Base-by-base conservation (phyloP, 2,888 invertebrate species). In the Acronicta alni region DNA sequence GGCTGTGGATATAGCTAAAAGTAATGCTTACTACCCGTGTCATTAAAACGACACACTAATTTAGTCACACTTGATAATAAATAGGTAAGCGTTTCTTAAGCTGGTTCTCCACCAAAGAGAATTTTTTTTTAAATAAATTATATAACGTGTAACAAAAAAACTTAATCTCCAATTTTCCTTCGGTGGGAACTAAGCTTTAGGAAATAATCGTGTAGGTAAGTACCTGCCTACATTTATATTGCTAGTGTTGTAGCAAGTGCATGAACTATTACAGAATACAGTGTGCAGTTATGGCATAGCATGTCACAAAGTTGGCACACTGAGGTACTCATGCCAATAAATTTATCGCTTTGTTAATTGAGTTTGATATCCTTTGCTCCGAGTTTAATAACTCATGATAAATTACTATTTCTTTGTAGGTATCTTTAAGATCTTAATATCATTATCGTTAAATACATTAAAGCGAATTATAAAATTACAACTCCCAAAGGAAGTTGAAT, bases 341-440 rank as follows among this genome's bases (percentile, higher is more conserved):
- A 74, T 74, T 74, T 74, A 74, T 67, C 48, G 52, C 63, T 67
- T 65, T 57, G 74, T 74, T 74, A 74, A 74, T 74, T 71, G 67
- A 63, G 71, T 68, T 61, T 71, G 74, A 66, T 68, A 66, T 66
- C 47, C 48, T 62, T 67, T 64, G 56, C 59, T 73, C 48, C 38
- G 32, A 57, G 58, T 58, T 59, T 53, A 59, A 61, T 57, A 67
- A 57, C 32, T 53, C 57, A 56, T 30, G 12, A 55, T 47, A 54
- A 45, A 62, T 54, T 55, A 45, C 30, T 60, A 44, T 58, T 35
- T 51, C 38, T 42, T 18, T 46, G 45, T 23, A n/a, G n/a, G n/a
- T n/a, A 57, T 32, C 45, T 18, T 46, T 59, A 56, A 66, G 56
- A 53, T 49, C n/a, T 41, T 47, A 43, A 54, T 38, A 45, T 45